Conservation (phyloP, 1,140 invertebrate species). For the Aradophagus sp. region DNA sequence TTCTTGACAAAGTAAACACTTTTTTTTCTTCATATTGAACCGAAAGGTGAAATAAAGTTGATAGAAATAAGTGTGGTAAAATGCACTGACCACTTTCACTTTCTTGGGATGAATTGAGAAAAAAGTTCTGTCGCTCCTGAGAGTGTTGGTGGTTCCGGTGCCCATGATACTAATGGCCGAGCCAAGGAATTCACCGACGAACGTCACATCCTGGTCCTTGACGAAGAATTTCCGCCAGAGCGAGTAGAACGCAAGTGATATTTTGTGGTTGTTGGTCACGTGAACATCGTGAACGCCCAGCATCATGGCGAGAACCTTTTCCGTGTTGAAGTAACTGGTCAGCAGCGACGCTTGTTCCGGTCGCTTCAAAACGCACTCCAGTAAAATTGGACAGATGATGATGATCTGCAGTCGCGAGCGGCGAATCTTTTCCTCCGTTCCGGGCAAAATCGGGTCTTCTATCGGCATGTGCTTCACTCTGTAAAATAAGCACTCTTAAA, state of each 20-base stretch:
- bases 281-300: conserved; percentile 82
- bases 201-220: conserved; percentile 85
- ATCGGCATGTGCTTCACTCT: conserved; percentile 83
- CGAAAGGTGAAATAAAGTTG: no score
- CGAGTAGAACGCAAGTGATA: conserved; percentile 81
- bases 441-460: conserved; percentile 80
- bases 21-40: no score
- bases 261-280: conserved; percentile 78
- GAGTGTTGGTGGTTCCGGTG: conserved; percentile 75
- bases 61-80: no score
- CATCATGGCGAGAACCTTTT: conserved; percentile 85
- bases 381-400: conserved; percentile 83
- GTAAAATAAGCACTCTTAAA: no score
- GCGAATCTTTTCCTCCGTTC: conserved; percentile 77
- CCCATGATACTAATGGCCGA: conserved; percentile 85
- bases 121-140: conserved; percentile 77
- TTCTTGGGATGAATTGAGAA: conserved; percentile 88
- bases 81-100: conserved; percentile 79
- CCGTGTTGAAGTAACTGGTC: conserved; percentile 79
- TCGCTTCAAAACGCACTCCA: conserved; percentile 78
- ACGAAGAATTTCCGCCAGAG: conserved; percentile 85
- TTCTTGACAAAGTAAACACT: no score
- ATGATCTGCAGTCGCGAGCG: conserved; percentile 84
- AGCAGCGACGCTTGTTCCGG: conserved; percentile 75
- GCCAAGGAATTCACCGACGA: conserved; percentile 86